Percentiles rank a stretch among this genome's conserved stretches.
Evolutionary conservation across 2,797 vertebrate genomes (phyloP).

Genomic region (Lindbergichthys nudifrons): DNA sequence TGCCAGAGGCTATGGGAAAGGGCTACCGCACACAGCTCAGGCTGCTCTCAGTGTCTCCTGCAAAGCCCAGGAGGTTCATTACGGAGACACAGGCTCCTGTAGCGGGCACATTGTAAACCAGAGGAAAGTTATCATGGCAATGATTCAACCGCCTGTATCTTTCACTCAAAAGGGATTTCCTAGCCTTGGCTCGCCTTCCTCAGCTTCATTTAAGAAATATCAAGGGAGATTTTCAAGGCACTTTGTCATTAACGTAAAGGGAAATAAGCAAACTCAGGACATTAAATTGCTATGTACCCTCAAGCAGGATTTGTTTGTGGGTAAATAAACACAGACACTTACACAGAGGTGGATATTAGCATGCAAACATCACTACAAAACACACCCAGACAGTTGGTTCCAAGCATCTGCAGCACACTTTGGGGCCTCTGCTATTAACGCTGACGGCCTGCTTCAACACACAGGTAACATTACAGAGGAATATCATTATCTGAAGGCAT

Average conservation of each 20-base stretch:
- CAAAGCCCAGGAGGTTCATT: constrained; percentile 86
- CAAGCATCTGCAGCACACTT: constrained; percentile 21
- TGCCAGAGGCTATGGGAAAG: constrained; percentile 77
- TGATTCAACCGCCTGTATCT: constrained; percentile 80
- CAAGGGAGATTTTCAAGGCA: constrained; percentile 57
- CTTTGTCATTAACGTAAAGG: constrained; percentile 63
- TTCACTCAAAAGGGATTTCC: constrained; percentile 80
- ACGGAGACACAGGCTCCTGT: constrained; percentile 77
- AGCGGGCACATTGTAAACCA: constrained; percentile 77
- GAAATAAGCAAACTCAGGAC: constrained; percentile 29
- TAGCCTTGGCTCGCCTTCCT: constrained; percentile 50
- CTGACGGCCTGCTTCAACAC: constrained; percentile 64
- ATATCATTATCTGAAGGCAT: constrained; percentile 79
- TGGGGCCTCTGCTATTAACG: constrained; percentile 55
- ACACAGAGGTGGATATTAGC: constrained; percentile 29
- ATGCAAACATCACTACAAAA: constrained; percentile 17
- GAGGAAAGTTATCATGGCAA: constrained; percentile 78
- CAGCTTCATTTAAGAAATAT: constrained; percentile 69
- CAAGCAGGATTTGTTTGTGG: constrained; percentile 20
- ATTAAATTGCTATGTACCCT: constrained; percentile 30
- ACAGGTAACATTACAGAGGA: constrained; percentile 79
- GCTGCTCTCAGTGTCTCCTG: constrained; percentile 66
- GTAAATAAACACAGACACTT: constrained; percentile 26
- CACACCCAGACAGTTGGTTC: constrained; percentile 38
- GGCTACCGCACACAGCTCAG: constrained; percentile 78